phyloP scores from a whole-genome alignment of 2,888 invertebrate genomes.

The Apodemia zela region DNA sequence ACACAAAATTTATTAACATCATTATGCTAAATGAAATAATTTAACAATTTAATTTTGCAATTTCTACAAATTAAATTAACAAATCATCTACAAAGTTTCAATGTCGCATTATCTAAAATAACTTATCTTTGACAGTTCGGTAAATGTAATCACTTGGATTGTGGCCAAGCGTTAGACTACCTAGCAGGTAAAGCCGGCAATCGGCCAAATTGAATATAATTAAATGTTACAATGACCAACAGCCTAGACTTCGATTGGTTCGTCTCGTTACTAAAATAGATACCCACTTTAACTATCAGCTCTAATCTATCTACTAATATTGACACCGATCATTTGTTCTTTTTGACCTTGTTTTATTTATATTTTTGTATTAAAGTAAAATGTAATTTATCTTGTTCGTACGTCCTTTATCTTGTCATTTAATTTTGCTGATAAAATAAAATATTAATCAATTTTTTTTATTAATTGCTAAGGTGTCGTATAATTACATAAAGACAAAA shows the following conservation, averaged over 20 bases:
- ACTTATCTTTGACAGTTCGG: slow-evolving; percentile 78
- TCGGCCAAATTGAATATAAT: slow-evolving; percentile 73
- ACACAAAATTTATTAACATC: no score
- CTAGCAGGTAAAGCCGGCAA: slow-evolving; percentile 75
- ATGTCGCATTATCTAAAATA: slow-evolving; percentile 75
- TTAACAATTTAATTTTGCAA: neutral
- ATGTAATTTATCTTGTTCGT: no score
- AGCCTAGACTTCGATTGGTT: slow-evolving; percentile 58
- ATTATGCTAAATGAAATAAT: neutral
- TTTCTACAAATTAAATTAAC: slow-evolving; percentile 8
- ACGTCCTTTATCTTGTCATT: no score
- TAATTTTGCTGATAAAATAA: no score
- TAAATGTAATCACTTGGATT: slow-evolving; percentile 72
- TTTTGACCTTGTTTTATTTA: neutral
- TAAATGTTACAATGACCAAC: slow-evolving; percentile 73
- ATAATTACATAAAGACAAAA: no score
- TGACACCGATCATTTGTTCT: neutral
- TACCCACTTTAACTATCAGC: slow-evolving; percentile 11
- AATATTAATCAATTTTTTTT: no score
- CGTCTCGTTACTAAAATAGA: slow-evolving; percentile 20
- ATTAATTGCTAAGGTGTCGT: no score
- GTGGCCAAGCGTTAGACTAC: slow-evolving; percentile 60
- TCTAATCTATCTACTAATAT: slow-evolving; percentile 18
- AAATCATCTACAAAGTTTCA: slow-evolving; percentile 53
- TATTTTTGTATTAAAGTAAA: no score